phyloP scores from a whole-genome alignment of 2,113 vertebrate genomes.

The Amia ocellicauda region DNA sequence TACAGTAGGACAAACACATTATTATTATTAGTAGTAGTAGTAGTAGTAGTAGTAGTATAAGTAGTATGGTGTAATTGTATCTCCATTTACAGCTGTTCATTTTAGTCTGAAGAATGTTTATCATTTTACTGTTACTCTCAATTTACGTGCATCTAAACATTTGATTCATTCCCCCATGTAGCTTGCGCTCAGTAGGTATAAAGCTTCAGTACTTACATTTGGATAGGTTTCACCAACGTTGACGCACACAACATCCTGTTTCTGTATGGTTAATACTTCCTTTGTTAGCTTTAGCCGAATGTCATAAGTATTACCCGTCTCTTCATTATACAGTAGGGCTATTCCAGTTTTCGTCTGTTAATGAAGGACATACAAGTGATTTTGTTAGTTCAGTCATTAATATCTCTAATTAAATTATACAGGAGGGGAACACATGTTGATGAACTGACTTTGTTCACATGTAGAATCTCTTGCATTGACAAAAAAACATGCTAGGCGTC shows the following conservation, averaged over 20 bases:
- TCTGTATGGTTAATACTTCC: slow-evolving; percentile 85
- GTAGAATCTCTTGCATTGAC: background rate
- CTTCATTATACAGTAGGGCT: slow-evolving; percentile 76
- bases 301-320: slow-evolving; percentile 77
- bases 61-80: too few species aligned
- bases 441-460: background rate
- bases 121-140: too few species aligned
- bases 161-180: too few species aligned
- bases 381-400: background rate
- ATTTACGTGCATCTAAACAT: too few species aligned
- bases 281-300: slow-evolving; percentile 83
- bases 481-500: too few species aligned
- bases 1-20: too few species aligned
- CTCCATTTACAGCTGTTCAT: too few species aligned
- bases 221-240: slow-evolving; percentile 66
- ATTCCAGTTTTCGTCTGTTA: slow-evolving; percentile 84
- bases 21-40: background rate
- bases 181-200: slow-evolving; percentile 1
- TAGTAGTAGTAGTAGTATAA: too few species aligned
- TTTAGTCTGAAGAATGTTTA: too few species aligned
- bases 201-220: slow-evolving; percentile 81
- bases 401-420: background rate
- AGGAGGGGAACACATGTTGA: background rate
- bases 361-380: slow-evolving; percentile 29
- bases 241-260: slow-evolving; percentile 84